These are phyloP conservation scores for Ceyx melanurus DNA, from an alignment of 2,113 vertebrate genomes.

Conservation along the genomic window DNA sequence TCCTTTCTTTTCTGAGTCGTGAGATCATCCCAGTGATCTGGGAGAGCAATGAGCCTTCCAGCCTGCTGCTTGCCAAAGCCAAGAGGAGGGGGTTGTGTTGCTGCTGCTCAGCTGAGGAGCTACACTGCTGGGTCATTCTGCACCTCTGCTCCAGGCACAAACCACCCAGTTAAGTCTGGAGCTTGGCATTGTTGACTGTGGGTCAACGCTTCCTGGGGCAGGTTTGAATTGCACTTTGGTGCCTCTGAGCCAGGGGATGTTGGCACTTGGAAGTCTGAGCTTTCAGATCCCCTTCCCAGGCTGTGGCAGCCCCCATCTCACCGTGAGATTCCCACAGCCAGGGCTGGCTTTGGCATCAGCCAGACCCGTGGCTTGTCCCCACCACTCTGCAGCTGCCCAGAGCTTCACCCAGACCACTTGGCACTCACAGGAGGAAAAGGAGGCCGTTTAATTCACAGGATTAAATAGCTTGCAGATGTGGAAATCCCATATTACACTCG, in stretches of 20 bases:
- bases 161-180: not conserved
- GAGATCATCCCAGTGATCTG: not conserved
- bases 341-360: not conserved
- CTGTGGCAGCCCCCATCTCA: not conserved
- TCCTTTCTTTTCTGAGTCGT: not conserved
- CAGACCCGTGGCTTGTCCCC: not conserved
- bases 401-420: not conserved
- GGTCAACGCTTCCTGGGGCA: rapidly evolving
- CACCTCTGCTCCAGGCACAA: not conserved
- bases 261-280: not conserved
- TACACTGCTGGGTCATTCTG: not conserved
- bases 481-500: not conserved
- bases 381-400: not conserved
- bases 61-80: not conserved
- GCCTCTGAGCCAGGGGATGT: not conserved
- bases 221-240: not conserved
- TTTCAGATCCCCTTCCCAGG: not conserved
- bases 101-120: not conserved
- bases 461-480: constrained; percentile 71
- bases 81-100: not conserved
- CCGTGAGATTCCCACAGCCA: not conserved
- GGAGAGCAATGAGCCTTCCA: not conserved
- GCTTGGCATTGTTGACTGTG: rapidly evolving
- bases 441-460: not conserved
- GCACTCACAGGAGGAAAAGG: not conserved